Evolutionary conservation across 2,113 vertebrate genomes (phyloP).

Genomic region (Peromyscus leucopus): DNA sequence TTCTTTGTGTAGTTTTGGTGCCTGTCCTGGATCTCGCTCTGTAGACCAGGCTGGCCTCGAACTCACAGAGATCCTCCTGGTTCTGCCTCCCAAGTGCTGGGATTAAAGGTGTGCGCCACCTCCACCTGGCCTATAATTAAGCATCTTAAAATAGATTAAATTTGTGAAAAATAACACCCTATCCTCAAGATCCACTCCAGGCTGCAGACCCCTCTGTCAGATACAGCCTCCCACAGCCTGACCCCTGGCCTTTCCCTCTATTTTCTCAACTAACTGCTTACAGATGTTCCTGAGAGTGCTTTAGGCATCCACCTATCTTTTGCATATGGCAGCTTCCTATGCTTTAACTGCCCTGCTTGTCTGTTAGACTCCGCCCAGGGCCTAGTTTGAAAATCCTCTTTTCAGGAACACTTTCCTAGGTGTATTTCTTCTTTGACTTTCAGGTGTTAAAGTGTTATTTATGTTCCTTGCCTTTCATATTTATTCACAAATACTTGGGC

Average conservation of each 20-base stretch:
- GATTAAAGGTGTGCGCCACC: no score
- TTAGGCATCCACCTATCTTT: not conserved
- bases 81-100: no score
- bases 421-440: not conserved
- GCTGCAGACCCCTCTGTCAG: not conserved
- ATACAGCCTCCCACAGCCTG: not conserved
- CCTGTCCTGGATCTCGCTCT: no score
- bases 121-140: not conserved
- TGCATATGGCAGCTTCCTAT: not conserved
- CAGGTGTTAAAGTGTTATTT: not conserved
- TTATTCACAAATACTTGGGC: slow-evolving; percentile 2
- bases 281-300: slow-evolving; percentile 13
- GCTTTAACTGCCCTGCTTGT: not conserved
- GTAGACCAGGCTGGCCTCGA: no score
- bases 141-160: not conserved
- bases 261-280: not conserved
- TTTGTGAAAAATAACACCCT: not conserved
- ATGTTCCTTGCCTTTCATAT: not conserved
- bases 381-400: not conserved
- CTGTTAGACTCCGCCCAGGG: not conserved
- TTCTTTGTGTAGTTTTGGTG: no score
- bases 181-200: slow-evolving; percentile 3
- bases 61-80: no score
- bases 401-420: not conserved
- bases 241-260: not conserved